Evolutionary conservation across 2,888 invertebrate species (phyloP).

Genomic region (Toxonevra muliebris): DNA sequence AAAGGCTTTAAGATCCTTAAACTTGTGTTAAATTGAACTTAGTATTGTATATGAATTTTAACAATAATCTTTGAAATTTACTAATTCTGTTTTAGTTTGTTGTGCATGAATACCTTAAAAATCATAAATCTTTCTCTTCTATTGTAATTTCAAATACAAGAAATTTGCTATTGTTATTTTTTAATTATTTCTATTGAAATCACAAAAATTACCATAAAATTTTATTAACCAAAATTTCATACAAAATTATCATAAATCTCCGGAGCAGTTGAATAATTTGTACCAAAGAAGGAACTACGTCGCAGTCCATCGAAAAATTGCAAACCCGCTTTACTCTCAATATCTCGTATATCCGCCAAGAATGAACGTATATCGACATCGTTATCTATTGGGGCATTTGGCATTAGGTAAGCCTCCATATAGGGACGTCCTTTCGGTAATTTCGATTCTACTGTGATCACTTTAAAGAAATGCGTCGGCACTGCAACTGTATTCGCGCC

Average conservation of each 20-base stretch:
- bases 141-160: too few species aligned
- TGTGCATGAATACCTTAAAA: too few species aligned
- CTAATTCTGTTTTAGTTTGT: too few species aligned
- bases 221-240: slow-evolving; percentile 1
- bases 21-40: too few species aligned
- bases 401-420: slow-evolving; percentile 92
- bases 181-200: too few species aligned
- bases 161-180: too few species aligned
- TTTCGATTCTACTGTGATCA: slow-evolving; percentile 79
- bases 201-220: background rate
- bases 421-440: slow-evolving; percentile 73
- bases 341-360: slow-evolving; percentile 85
- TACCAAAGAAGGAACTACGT: slow-evolving; percentile 70
- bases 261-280: slow-evolving; percentile 48
- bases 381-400: slow-evolving; percentile 83
- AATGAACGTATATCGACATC: slow-evolving; percentile 77
- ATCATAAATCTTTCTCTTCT: too few species aligned
- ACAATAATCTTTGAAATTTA: too few species aligned
- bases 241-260: slow-evolving; percentile 48
- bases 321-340: slow-evolving; percentile 90
- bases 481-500: slow-evolving; percentile 93
- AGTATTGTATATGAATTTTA: too few species aligned
- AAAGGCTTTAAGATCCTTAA: too few species aligned
- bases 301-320: slow-evolving; percentile 87
- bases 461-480: slow-evolving; percentile 97